Evolutionary conservation across 2,888 invertebrate genomes (phyloP).

Genomic region (Sturmia bella): DNA sequence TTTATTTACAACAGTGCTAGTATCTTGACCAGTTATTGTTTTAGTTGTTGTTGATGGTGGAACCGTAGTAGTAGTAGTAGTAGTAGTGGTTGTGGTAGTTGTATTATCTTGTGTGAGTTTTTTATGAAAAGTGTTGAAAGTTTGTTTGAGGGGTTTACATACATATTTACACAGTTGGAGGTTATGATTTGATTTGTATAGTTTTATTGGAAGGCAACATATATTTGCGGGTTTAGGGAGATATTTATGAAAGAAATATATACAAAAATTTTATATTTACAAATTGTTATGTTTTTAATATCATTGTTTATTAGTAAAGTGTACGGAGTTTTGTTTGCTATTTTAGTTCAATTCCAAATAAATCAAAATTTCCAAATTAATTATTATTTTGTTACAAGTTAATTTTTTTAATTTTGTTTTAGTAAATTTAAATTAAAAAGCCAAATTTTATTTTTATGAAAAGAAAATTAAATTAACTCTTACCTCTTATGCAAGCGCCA

Average conservation of each 20-base stretch:
- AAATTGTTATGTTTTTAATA: constrained; percentile 50
- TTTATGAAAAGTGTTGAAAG: constrained; percentile 48
- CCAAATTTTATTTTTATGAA: constrained; percentile 32
- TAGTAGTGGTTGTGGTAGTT: constrained; percentile 73
- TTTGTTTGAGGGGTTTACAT: constrained; percentile 52
- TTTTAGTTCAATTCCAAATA: constrained; percentile 17
- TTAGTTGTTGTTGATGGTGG: constrained; percentile 70
- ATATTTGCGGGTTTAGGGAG: constrained; percentile 54
- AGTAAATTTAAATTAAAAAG: constrained; percentile 38
- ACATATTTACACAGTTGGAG: constrained; percentile 78
- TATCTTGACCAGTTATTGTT: constrained; percentile 48
- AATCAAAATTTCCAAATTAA: not conserved
- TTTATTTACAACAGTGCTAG: constrained; percentile 35
- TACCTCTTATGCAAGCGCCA: constrained; percentile 93
- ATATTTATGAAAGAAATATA: constrained; percentile 73
- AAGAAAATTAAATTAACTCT: constrained; percentile 76
- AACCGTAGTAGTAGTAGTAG: constrained; percentile 53
- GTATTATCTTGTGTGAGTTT: constrained; percentile 72
- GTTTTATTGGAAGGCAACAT: constrained; percentile 38
- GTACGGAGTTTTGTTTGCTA: constrained; percentile 16
- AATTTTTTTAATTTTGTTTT: constrained; percentile 19
- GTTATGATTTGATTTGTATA: constrained; percentile 37
- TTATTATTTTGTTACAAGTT: no score
- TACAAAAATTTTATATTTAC: constrained; percentile 77
- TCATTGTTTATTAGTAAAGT: constrained; percentile 30